These are phyloP conservation scores for Iguana delicatissima DNA, from an alignment of 2,797 vertebrate species.

Conservation along the genomic window DNA sequence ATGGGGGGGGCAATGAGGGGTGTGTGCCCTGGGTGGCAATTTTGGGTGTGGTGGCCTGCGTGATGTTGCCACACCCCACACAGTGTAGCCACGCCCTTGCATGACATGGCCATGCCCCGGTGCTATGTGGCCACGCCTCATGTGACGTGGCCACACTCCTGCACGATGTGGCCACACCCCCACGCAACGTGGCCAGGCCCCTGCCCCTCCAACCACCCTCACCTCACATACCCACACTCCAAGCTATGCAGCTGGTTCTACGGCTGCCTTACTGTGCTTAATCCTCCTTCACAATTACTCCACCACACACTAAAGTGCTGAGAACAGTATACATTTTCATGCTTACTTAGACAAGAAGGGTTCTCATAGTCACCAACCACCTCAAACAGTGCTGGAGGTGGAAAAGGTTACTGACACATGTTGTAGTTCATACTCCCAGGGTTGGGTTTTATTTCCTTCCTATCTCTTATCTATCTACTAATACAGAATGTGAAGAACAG, in stretches of 20 bases:
- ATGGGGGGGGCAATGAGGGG: too few species aligned
- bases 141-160: too few species aligned
- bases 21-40: too few species aligned
- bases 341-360: conserved; percentile 47
- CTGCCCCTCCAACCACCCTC: too few species aligned
- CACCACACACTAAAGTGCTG: conserved; percentile 26
- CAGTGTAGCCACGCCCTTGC: too few species aligned
- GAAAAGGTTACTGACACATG: conserved; percentile 9
- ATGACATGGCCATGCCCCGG: too few species aligned
- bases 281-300: conserved; percentile 49
- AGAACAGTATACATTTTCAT: conserved; percentile 53
- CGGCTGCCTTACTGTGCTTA: conserved; percentile 30
- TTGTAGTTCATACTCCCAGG: conserved; percentile 43
- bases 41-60: too few species aligned
- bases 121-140: too few species aligned
- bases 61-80: too few species aligned
- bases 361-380: conserved; percentile 63
- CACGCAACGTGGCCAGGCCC: too few species aligned
- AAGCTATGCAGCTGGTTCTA: not conserved
- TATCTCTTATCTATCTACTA: conserved; percentile 12
- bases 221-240: too few species aligned
- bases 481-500: conserved; percentile 20
- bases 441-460: conserved; percentile 28
- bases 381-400: conserved; percentile 61
- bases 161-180: too few species aligned